Conservation (phyloP, 2,797 vertebrate genomes). For the Sebastes cheni region DNA sequence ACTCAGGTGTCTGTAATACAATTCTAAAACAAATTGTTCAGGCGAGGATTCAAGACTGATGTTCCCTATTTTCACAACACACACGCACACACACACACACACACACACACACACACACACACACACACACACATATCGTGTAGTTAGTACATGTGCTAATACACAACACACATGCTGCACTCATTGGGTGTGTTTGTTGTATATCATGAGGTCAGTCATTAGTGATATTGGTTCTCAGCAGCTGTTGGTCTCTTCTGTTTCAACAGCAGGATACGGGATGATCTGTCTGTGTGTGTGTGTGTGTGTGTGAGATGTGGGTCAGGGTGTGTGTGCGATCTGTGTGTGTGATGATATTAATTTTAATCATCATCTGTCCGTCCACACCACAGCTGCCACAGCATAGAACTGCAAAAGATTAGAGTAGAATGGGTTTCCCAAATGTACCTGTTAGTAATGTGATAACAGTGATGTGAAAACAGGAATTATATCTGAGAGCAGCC, state of each 20-base stretch:
- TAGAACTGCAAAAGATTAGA: slow-evolving; percentile 34
- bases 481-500: neutral
- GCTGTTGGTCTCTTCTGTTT: slow-evolving; percentile 59
- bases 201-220: slow-evolving; percentile 67
- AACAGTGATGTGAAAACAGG: neutral
- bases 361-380: slow-evolving; percentile 72
- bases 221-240: slow-evolving; percentile 77
- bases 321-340: slow-evolving; percentile 56
- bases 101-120: slow-evolving; percentile 7
- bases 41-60: neutral
- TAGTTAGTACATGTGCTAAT: slow-evolving; percentile 27
- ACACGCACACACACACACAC: neutral
- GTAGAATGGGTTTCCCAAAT: neutral
- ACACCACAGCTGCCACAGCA: slow-evolving; percentile 58
- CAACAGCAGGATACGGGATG: slow-evolving; percentile 59
- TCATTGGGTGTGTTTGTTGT: slow-evolving; percentile 7
- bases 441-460: neutral
- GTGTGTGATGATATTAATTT: slow-evolving; percentile 62
- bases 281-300: slow-evolving; percentile 20
- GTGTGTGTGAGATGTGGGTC: slow-evolving; percentile 58
- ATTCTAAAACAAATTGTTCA: neutral
- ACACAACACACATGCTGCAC: slow-evolving; percentile 37
- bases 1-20: too few species aligned
- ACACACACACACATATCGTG: slow-evolving; percentile 20
- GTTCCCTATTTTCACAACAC: neutral